These are phyloP conservation scores for Xerus rutilus DNA, from an alignment of 2,797 vertebrate genomes.

Conservation along the genomic window DNA sequence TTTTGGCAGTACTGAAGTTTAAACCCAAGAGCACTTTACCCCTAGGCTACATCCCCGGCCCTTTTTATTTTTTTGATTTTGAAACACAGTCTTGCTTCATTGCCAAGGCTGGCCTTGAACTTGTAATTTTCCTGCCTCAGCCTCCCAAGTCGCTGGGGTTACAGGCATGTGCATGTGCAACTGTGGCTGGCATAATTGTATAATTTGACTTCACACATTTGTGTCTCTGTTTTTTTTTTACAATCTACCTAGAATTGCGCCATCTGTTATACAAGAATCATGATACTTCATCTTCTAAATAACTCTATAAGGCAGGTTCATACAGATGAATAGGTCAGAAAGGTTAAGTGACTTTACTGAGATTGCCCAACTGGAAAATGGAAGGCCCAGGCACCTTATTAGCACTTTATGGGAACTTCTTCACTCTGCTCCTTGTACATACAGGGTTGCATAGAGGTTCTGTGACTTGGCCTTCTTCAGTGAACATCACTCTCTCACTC, in stretches of 20 bases:
- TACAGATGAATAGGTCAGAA: conserved; percentile 37
- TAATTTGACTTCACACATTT: not conserved
- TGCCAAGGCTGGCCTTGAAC: no score
- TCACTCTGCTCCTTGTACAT: not conserved
- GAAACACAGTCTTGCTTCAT: no score
- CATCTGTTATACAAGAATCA: not conserved
- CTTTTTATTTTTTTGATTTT: no score
- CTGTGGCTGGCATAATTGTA: not conserved
- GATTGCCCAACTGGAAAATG: not conserved
- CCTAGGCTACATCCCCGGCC: no score
- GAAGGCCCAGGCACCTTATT: not conserved
- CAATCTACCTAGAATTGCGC: not conserved
- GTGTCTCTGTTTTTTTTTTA: not conserved
- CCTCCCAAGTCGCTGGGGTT: no score
- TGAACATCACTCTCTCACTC: not conserved
- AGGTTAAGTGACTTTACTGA: not conserved
- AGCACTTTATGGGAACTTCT: not conserved
- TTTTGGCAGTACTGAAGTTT: no score
- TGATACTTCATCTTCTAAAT: not conserved
- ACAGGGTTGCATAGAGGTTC: not conserved
- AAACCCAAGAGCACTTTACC: no score
- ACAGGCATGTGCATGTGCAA: no score
- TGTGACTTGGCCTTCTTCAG: not conserved
- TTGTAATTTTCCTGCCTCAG: no score
- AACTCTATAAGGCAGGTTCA: not conserved